phyloP scores from a whole-genome alignment of 2,113 vertebrate genomes.

The Cnemophilus loriae region DNA sequence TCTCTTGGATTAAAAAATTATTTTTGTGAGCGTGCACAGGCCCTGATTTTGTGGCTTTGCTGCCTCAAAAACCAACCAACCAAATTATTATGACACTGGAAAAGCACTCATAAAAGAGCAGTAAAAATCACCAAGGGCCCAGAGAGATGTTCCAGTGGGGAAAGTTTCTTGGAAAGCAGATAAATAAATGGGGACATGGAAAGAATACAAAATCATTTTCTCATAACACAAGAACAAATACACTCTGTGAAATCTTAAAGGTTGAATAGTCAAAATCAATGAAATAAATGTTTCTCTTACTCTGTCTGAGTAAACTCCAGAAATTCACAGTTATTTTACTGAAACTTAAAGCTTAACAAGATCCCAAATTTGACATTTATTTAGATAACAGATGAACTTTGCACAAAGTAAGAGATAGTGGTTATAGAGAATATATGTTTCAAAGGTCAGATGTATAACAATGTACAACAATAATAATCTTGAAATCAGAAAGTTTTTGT shows the following conservation, averaged over 20 bases:
- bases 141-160: background rate
- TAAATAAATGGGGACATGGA: background rate
- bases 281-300: conserved; percentile 30
- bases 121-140: background rate
- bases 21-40: background rate
- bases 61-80: background rate
- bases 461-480: background rate
- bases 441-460: conserved; percentile 53
- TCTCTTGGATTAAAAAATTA: background rate
- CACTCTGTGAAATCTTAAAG: background rate
- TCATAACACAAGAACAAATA: conserved; percentile 34
- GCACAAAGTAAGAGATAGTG: conserved; percentile 36
- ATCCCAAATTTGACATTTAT: conserved; percentile 51
- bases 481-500: conserved; percentile 18
- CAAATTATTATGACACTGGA: background rate
- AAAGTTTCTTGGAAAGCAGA: background rate
- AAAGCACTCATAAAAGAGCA: background rate
- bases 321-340: conserved; percentile 17
- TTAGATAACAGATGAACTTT: conserved; percentile 59
- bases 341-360: conserved; percentile 4
- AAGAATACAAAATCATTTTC: conserved; percentile 6
- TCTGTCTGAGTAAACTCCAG: conserved; percentile 20
- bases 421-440: conserved; percentile 31
- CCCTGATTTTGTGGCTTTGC: background rate
- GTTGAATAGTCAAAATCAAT: conserved; percentile 33